Evolutionary conservation across 1,140 invertebrate genomes (phyloP).

Genomic region (Drosophila parabipectinata): DNA sequence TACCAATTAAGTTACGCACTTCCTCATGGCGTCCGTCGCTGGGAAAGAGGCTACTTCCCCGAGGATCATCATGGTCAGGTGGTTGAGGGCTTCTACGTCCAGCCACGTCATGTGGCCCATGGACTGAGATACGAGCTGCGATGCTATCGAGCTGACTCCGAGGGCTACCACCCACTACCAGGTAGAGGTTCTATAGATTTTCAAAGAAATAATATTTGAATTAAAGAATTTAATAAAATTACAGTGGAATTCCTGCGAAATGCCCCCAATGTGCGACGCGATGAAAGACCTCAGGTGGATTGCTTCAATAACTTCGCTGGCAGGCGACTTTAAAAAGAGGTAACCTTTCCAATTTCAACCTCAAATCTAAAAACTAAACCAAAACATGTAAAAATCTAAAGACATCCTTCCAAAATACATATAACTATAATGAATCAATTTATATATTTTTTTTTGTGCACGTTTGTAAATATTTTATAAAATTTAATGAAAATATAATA

Average conservation of each 20-base stretch:
- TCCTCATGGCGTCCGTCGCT: conserved; percentile 66
- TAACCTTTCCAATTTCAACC: neutral
- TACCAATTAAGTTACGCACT: conserved; percentile 45
- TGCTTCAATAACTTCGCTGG: conserved; percentile 39
- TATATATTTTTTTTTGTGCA: conserved; percentile 33
- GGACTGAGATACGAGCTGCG: conserved; percentile 52
- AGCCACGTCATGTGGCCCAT: conserved; percentile 42
- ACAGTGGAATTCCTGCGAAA: conserved; percentile 56
- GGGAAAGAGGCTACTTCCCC: conserved; percentile 54
- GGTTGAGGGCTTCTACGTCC: conserved; percentile 64
- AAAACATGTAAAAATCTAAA: neutral
- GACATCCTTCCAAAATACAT: conserved; percentile 5
- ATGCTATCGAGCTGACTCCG: conserved; percentile 61
- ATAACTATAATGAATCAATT: neutral
- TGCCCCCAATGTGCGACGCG: conserved; percentile 52
- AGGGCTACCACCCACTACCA: conserved; percentile 57
- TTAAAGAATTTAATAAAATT: neutral
- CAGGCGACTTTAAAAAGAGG: neutral
- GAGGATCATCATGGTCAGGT: conserved; percentile 42
- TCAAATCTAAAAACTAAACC: no score
- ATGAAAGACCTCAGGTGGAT: conserved; percentile 47
- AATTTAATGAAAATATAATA: neutral
- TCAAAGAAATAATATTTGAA: no score
- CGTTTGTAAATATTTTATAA: conserved; percentile 35
- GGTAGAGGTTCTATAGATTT: conserved; percentile 13